Base-by-base conservation (phyloP, 53 echinoderm and acorn worm species). In the Echinometra lucunter region DNA sequence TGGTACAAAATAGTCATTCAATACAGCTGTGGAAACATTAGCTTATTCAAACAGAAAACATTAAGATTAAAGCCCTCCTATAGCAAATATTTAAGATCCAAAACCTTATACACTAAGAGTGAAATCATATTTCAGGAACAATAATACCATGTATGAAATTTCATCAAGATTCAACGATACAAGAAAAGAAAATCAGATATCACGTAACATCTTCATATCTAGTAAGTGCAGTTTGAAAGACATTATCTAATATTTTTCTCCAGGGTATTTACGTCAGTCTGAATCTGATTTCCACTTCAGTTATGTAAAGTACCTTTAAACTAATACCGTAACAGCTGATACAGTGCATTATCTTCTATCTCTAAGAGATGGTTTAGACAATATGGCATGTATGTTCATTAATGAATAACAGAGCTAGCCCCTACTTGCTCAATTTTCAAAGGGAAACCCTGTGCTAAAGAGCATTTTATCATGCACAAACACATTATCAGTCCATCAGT, bases 281-380 rank as follows among this genome's bases (percentile, higher is more conserved):
- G n/a, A n/a, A n/a, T n/a, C n/a, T n/a, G n/a, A n/a, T n/a, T n/a
- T n/a, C n/a, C n/a, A n/a, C n/a, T n/a, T n/a, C n/a, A n/a, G n/a
- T n/a, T n/a, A n/a, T n/a, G n/a, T n/a, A n/a, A n/a, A n/a, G n/a
- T 49, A 9, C 70, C 34, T 70, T 69, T 30, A 32, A 70, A 27
- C 10, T 3, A 32, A 12, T 34, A 35, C 32, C 13, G 35, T 12
- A 35, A 12, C 21, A 21, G 63, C 63, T 63, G 63, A 63, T 19
- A 6, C 5, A 5, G 63, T 63, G 21, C 63, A 21, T 25, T 63
- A 72, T 13, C n/a, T 13, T 12, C 32, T 70, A 34, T 70, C 70
- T 32, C 11, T 70, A 27, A 70, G 70, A 66, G n/a, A 91, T 67
- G 60, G 90, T 91, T 44, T 47, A 35, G 17, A 91, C 37, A 23